phyloP scores from a whole-genome alignment of 1,140 invertebrate genomes.

The Tribolium madens region DNA sequence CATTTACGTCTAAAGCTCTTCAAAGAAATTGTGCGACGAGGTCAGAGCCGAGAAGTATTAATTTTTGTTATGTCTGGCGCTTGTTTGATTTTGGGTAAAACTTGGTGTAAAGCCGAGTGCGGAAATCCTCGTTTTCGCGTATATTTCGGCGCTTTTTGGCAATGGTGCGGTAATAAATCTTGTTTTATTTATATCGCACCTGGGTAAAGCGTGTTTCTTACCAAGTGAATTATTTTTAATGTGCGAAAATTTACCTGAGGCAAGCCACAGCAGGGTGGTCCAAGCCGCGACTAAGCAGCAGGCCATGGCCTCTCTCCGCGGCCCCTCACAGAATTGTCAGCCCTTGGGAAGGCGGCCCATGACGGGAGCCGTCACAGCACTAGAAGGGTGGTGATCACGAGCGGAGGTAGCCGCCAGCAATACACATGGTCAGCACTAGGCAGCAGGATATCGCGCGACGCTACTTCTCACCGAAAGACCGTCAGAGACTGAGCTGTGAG shows the following conservation, averaged over 20 bases:
- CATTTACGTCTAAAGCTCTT: too few relatives aligned
- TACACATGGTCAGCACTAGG: slow-evolving; percentile 52
- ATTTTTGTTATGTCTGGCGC: too few relatives aligned
- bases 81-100: too few relatives aligned
- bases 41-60: too few relatives aligned
- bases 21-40: too few relatives aligned
- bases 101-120: not conserved
- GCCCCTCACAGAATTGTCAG: slow-evolving; percentile 55
- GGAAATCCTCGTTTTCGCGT: slow-evolving; percentile 2
- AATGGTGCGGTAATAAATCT: not conserved
- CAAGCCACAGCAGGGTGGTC: slow-evolving; percentile 60
- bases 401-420: slow-evolving; percentile 34
- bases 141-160: slow-evolving; percentile 13
- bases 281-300: slow-evolving; percentile 56
- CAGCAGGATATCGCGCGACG: slow-evolving; percentile 44
- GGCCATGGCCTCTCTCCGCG: slow-evolving; percentile 58
- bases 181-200: slow-evolving; percentile 43
- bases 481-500: slow-evolving; percentile 53
- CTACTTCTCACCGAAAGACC: slow-evolving; percentile 41
- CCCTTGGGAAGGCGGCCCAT: slow-evolving; percentile 56
- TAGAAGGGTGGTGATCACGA: slow-evolving; percentile 17
- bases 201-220: not conserved
- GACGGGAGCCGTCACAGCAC: slow-evolving; percentile 44
- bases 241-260: slow-evolving; percentile 54
- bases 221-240: not conserved